A percentile compares a stretch with the other conserved stretches of the same genome.
phyloP scores from a whole-genome alignment of 2,888 invertebrate genomes.

The Enchytraeus crypticus region DNA sequence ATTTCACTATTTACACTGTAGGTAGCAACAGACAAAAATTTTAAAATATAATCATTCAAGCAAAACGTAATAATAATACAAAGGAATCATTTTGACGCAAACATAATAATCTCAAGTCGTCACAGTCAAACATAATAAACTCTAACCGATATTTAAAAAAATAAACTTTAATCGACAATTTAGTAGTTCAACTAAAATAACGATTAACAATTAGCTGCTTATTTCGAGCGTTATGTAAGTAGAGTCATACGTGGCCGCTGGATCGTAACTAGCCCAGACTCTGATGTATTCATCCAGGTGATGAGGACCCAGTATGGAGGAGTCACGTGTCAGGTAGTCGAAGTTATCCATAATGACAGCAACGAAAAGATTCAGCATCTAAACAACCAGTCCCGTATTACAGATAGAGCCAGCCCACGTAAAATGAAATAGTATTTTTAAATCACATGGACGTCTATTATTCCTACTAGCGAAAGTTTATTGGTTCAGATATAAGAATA shows the following conservation, averaged over 20 bases:
- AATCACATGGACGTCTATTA: too few relatives aligned
- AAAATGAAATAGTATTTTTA: too few relatives aligned
- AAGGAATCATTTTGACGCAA: too few relatives aligned
- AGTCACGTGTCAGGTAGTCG: slow-evolving; percentile 97
- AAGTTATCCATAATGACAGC: slow-evolving; percentile 99
- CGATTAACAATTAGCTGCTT: background rate
- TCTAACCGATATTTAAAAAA: background rate
- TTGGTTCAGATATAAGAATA: too few relatives aligned
- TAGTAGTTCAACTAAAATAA: background rate
- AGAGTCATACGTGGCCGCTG: slow-evolving; percentile 78
- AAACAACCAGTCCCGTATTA: slow-evolving; percentile 20
- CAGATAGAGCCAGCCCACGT: too few relatives aligned
- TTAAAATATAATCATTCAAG: too few relatives aligned
- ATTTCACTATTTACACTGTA: too few relatives aligned
- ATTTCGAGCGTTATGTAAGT: background rate
- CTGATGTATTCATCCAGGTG: slow-evolving; percentile 99
- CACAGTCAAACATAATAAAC: background rate
- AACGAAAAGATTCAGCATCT: slow-evolving; percentile 99
- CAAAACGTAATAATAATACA: too few relatives aligned
- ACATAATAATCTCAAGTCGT: background rate
- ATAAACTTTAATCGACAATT: background rate
- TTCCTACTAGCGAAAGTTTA: background rate
- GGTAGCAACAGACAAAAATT: too few relatives aligned
- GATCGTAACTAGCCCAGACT: slow-evolving; percentile 99
- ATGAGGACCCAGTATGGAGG: slow-evolving; percentile 98